Conservation (phyloP, 2,113 vertebrate genomes). For the Loxodonta africana region DNA sequence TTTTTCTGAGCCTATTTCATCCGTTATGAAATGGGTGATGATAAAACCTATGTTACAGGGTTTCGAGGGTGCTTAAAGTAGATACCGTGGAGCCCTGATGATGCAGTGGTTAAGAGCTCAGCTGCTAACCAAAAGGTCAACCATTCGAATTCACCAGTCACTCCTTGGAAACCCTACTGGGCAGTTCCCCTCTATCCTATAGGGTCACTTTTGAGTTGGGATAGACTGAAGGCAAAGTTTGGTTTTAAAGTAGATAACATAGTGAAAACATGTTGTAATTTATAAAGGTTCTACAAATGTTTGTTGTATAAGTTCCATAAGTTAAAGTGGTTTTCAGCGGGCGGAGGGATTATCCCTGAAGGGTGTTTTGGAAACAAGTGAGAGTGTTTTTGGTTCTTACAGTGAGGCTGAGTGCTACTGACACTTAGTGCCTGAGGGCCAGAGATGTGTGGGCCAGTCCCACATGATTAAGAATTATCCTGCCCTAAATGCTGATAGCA, state of each 20-base stretch:
- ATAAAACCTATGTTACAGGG: background rate
- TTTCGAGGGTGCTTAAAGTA: conserved; percentile 25
- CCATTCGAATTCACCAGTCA: too few relatives aligned
- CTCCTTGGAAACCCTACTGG: too few relatives aligned
- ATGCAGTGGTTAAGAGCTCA: too few relatives aligned
- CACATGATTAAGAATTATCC: background rate
- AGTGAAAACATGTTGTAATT: conserved; percentile 50
- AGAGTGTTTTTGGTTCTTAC: conserved; percentile 26
- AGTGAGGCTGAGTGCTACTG: background rate
- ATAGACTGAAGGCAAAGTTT: too few relatives aligned
- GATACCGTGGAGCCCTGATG: background rate
- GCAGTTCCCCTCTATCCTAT: too few relatives aligned
- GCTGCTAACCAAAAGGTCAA: too few relatives aligned
- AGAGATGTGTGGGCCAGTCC: background rate
- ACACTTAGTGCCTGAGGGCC: background rate
- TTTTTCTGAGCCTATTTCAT: conserved; percentile 44
- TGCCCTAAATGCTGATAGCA: background rate
- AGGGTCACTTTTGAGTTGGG: too few relatives aligned
- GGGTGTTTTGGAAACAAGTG: conserved; percentile 4
- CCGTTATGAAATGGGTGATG: conserved; percentile 36
- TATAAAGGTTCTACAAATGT: conserved; percentile 1
- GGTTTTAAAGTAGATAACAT: background rate
- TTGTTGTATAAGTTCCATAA: background rate
- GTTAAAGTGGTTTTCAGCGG: background rate
- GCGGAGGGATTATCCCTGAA: background rate